A percentile compares a stretch with the other conserved stretches of the same genome.
Evolutionary conservation across 2,113 vertebrate genomes (phyloP).

Genomic region (Myxocyprinus asiaticus): DNA sequence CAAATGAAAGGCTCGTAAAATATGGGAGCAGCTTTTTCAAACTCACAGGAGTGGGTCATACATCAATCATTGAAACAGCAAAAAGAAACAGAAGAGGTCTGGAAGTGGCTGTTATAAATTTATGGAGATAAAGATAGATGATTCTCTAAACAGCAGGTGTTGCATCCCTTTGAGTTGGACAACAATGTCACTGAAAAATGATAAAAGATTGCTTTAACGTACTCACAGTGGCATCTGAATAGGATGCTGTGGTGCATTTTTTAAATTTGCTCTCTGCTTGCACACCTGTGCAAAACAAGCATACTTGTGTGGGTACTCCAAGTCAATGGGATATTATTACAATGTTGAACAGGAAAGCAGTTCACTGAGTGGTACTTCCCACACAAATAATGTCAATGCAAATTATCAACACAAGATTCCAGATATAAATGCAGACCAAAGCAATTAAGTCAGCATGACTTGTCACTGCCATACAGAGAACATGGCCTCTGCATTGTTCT

Average conservation of each 20-base stretch:
- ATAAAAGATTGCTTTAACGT: background rate
- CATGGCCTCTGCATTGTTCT: background rate
- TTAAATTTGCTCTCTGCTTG: background rate
- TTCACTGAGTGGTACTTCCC: background rate
- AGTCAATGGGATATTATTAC: background rate
- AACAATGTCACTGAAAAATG: conserved; percentile 20
- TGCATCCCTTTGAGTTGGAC: background rate
- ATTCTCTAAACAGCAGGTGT: conserved; percentile 15
- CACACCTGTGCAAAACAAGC: conserved; percentile 16
- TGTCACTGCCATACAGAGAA: background rate
- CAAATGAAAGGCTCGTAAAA: conserved; percentile 14
- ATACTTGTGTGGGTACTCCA: background rate
- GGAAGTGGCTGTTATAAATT: conserved; percentile 15
- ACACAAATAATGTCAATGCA: conserved; percentile 12
- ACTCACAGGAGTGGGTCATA: conserved; percentile 17
- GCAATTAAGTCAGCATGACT: conserved; percentile 11
- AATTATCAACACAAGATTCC: background rate
- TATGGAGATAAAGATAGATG: conserved; percentile 27
- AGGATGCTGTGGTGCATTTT: background rate
- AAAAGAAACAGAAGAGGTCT: conserved; percentile 24
- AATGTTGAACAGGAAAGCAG: background rate
- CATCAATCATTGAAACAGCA: background rate
- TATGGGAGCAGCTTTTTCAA: conserved; percentile 33
- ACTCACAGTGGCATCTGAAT: background rate
- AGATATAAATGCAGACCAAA: background rate